A percentile compares a stretch with the other conserved stretches of the same genome.
Evolutionary conservation across 2,113 vertebrate species (phyloP).

Genomic region (Psilopsiagon aymara): DNA sequence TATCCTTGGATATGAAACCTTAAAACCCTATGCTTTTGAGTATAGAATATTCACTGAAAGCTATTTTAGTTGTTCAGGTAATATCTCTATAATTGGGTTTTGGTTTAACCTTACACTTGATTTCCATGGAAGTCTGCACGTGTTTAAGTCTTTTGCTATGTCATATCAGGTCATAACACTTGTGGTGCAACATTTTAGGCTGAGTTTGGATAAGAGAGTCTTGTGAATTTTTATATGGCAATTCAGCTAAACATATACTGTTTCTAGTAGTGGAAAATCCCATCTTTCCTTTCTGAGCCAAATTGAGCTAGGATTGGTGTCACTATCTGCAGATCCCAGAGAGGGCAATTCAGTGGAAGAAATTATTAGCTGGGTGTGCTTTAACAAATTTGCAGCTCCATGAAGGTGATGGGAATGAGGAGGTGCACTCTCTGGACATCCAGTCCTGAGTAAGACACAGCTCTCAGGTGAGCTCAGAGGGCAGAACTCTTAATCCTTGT

Average conservation of each 20-base stretch:
- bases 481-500: not conserved
- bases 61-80: not conserved
- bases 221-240: not conserved
- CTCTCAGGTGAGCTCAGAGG: not conserved
- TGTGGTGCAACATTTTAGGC: not conserved
- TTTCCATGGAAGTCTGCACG: not conserved
- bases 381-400: not conserved
- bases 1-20: not conserved
- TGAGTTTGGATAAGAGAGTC: too few relatives aligned
- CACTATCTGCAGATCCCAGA: not conserved
- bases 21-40: not conserved
- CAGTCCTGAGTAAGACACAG: not conserved
- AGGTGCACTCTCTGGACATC: not conserved
- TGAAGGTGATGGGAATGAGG: fast-evolving
- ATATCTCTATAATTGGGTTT: not conserved
- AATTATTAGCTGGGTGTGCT: not conserved
- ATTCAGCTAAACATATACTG: not conserved
- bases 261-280: not conserved
- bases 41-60: not conserved
- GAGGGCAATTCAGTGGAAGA: not conserved
- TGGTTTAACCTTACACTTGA: not conserved
- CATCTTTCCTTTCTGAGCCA: not conserved
- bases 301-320: not conserved
- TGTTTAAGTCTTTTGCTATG: not conserved
- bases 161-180: not conserved